Percentiles rank a stretch among this genome's conserved stretches.
phyloP scores from a whole-genome alignment of 1,140 invertebrate genomes.

The Drosophila sechellia region DNA sequence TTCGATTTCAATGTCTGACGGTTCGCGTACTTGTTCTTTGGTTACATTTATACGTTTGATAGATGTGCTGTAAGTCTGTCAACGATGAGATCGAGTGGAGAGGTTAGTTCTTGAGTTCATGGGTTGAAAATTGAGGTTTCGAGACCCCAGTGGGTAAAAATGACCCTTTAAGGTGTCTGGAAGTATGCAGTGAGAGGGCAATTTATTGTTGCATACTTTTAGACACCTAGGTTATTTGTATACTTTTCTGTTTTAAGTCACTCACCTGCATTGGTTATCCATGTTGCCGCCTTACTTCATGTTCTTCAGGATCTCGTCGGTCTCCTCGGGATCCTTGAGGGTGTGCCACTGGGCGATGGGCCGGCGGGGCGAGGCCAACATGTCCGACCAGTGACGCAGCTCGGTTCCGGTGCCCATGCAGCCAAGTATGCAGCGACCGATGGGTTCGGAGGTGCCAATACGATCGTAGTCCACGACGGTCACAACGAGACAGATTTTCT shows the following conservation, averaged over 20 bases:
- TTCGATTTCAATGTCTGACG: slow-evolving; percentile 71
- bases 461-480: slow-evolving; percentile 99
- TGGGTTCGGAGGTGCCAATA: slow-evolving; percentile 99
- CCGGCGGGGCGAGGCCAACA: slow-evolving; percentile 98
- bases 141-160: too few relatives aligned
- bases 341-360: slow-evolving; percentile 99
- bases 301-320: slow-evolving; percentile 86
- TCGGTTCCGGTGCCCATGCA: slow-evolving; percentile 99
- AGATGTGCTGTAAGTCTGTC: slow-evolving; percentile 58
- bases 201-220: too few relatives aligned
- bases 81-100: not conserved
- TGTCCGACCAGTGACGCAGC: slow-evolving; percentile 99
- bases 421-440: slow-evolving; percentile 98
- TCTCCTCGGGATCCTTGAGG: slow-evolving; percentile 97
- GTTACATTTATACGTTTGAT: slow-evolving; percentile 59
- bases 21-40: slow-evolving; percentile 71
- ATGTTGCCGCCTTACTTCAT: slow-evolving; percentile 77
- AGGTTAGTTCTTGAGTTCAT: not conserved
- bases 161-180: too few relatives aligned
- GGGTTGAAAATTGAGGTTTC: too few relatives aligned
- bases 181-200: too few relatives aligned
- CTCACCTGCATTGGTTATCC: slow-evolving; percentile 61
- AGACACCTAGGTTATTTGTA: too few relatives aligned
- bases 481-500: slow-evolving; percentile 99
- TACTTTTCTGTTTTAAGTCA: too few relatives aligned